Conservation (phyloP, 2,888 invertebrate genomes). For the Glaucopsyche alexis region DNA sequence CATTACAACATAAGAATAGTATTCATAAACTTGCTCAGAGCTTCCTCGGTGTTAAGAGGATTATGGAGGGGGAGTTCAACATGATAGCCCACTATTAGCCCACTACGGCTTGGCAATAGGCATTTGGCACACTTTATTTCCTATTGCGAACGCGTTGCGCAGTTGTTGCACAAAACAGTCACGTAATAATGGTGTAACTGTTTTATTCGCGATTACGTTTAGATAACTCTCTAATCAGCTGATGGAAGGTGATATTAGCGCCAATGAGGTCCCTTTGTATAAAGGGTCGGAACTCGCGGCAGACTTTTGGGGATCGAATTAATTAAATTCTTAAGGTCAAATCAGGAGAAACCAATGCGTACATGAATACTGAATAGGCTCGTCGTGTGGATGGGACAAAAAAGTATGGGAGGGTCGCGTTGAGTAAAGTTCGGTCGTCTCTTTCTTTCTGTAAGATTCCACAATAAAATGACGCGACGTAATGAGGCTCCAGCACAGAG, state of each 20-base stretch:
- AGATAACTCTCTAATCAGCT: slow-evolving; percentile 1
- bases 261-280: not conserved
- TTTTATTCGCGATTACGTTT: not conserved
- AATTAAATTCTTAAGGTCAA: slow-evolving; percentile 6
- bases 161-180: not conserved
- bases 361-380: not conserved
- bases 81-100: not conserved
- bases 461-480: too few species aligned
- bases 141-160: slow-evolving; percentile 17
- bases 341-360: not conserved
- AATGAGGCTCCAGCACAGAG: too few species aligned
- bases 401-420: too few species aligned
- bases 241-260: not conserved
- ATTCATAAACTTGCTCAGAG: too few species aligned
- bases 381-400: too few species aligned
- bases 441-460: too few species aligned
- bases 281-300: not conserved
- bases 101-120: not conserved
- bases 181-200: slow-evolving; percentile 9
- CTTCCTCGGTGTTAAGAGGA: too few species aligned
- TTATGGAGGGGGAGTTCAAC: too few species aligned
- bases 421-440: too few species aligned
- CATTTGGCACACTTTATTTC: not conserved
- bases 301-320: not conserved
- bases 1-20: too few species aligned